Base-by-base conservation (phyloP, 64 coral and sea anemone genomes). In the Montipora sp. region DNA sequence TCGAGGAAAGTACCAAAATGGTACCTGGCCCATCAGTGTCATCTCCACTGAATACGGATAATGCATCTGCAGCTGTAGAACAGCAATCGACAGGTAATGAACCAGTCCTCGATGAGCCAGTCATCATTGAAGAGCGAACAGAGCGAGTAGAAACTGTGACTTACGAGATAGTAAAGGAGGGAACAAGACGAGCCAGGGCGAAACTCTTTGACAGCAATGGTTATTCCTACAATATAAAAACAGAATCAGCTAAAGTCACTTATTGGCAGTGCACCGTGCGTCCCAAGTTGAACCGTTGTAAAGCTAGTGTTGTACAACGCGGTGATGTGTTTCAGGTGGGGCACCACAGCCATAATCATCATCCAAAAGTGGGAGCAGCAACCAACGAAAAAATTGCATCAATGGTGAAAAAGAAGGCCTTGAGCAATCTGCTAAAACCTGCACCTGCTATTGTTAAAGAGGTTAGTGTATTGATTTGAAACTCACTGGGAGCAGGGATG, bases 151-250 rank as follows among this genome's bases (percentile, higher is more conserved):
- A 76, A 11, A 76, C 80, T 12, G 22, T 67, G 9, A 65, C 49
- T 21, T 80, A 83, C 20, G n/a, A 83, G 80, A 18, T 83, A 15
- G 1, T 66, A 3, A 24, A 65, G 2, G 55, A 83, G 59, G 80
- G 23, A 24, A 61, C 80, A 65, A 43, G 22, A 15, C 21, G 57
- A 6, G 58, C 20, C 59, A 63, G 24, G 27, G n/a, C 22, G 4
- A 65, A 65, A n/a, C 60, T 83, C 15, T 46, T 83, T 19, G 81
- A 83, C 81, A 83, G 81, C 81, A 83, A 83, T 83, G 81, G 81
- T 7, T 83, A 83, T 24, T 66, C 60, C 9, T 83, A 83, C 59
- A 83, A 67, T 4, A 68, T 67, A 24, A 83, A 68, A 27, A 24
- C 44, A 1, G 27, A 43, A n/a, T 14, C 59, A 14, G 2, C 14